These are phyloP conservation scores for Leptinotarsa lineolata DNA, from an alignment of 1,140 invertebrate genomes.

Conservation along the genomic window DNA sequence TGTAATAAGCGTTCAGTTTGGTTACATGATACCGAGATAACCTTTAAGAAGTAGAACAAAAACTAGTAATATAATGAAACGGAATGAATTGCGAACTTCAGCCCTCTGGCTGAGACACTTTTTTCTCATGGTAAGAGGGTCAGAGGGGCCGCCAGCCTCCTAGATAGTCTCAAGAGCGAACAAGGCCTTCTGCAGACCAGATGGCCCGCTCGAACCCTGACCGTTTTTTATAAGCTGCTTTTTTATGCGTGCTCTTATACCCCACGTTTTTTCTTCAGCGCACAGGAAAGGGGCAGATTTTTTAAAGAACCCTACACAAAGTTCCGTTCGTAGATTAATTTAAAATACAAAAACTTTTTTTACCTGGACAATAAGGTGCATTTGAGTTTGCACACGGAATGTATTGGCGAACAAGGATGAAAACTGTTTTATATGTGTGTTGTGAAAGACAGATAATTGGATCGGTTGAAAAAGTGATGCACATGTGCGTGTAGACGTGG, in stretches of 20 bases:
- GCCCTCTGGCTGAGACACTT: slow-evolving; percentile 20
- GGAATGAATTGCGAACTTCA: slow-evolving; percentile 21
- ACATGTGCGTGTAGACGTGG: slow-evolving; percentile 37
- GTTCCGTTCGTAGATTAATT: slow-evolving; percentile 54
- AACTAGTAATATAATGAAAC: slow-evolving; percentile 20
- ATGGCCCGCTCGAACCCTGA: slow-evolving; percentile 52
- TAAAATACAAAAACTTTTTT: slow-evolving; percentile 49
- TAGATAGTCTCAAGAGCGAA: slow-evolving; percentile 48
- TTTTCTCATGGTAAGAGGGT: slow-evolving; percentile 24
- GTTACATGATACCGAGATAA: slow-evolving; percentile 31
- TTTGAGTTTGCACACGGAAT: slow-evolving; percentile 47
- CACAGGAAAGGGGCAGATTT: slow-evolving; percentile 55
- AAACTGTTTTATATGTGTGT: slow-evolving; percentile 11
- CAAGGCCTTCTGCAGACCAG: slow-evolving; percentile 49
- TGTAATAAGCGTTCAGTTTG: slow-evolving; percentile 5
- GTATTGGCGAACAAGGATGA: slow-evolving; percentile 19
- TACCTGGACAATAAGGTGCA: slow-evolving; percentile 52
- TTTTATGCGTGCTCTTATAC: slow-evolving; percentile 51
- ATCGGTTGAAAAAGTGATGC: slow-evolving; percentile 24
- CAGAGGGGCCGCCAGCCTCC: slow-evolving; percentile 33
- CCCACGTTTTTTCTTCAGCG: slow-evolving; percentile 40
- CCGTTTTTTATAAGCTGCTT: slow-evolving; percentile 53
- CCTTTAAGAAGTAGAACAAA: slow-evolving; percentile 13
- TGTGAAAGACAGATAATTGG: slow-evolving; percentile 20
- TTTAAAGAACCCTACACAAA: slow-evolving; percentile 53